Evolutionary conservation across 2,797 vertebrate species (phyloP), one percentile per base, ranked within the genome.

Genomic region (Sebastes aleutianus): DNA sequence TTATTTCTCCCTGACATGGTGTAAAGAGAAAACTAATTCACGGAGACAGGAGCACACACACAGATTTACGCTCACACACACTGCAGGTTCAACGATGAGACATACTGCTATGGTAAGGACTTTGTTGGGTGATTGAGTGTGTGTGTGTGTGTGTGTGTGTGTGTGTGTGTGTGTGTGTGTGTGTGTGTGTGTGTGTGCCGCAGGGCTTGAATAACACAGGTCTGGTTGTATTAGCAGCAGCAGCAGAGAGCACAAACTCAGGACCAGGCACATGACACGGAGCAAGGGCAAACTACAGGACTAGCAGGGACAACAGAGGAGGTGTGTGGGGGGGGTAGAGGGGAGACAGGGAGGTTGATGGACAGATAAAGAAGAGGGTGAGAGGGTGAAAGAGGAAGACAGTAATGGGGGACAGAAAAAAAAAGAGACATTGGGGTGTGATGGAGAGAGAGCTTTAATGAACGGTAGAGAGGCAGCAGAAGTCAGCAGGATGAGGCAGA

Each of bases 11-110:
- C 85, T 91, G 93, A 95, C 93, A 92, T 67, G 84, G 85, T 92
- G 87, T 84, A 84, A 92, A 90, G 87, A n/a, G 73, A 95, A 95
- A 91, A 94, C 95, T 92, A 96, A 95, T 80, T 95, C 94, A 76
- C 94, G 92, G 31, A 94, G 93, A 90, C 96, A 95, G 79, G 32
- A 67, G 36, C 81, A 81, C 83, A 78, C 93, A 92, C 82, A 80
- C 75, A 85, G 85, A 90, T 90, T 89, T 87, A 88, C 80, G 13
- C 88, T 85, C 88, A 85, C 87, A 86, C 87, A 89, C 73, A 32
- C 80, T 78, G 86, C 89, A 83, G 82, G 87, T 89, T 89, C 90
- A 87, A 84, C 87, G 89, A 90, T 84, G 86, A 83, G 91, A 87
- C 89, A 80, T 84, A 89, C 73, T 93, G 92, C 91, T 87, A 81